Base-by-base conservation (phyloP, 2,113 vertebrate species). In the Arizona elegans region DNA sequence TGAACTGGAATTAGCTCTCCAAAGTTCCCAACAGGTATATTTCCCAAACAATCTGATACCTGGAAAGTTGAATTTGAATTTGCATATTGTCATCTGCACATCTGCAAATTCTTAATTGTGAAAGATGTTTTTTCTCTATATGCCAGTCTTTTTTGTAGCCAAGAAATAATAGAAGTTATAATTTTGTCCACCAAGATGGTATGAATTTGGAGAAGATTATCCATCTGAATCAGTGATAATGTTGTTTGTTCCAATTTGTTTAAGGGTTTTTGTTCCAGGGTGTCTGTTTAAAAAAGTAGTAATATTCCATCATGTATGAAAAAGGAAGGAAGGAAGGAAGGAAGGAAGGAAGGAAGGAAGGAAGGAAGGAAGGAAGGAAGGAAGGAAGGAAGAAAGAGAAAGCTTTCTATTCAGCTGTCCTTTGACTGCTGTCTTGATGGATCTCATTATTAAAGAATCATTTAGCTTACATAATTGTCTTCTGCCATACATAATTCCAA, bases 371-470 rank as follows among this genome's bases (percentile, higher is more conserved):
- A 15, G 33, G 70, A 81, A 13, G 38, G n/a, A 81, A 5, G 17
- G 65, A 75, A 15, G 33, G 75, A 85, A 26, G 92, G 90, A 1
- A 59, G 91, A 47, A 47, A 47, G 43, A 47, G 87, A 75, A 95
- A 92, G 94, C 93, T 91, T 90, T 94, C 62, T 90, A 92, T 92
- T 94, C 92, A 93, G 92, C 47, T 54, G 94, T 87, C 96, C 95
- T 93, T 95, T 58, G 92, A 95, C 92, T 96, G 96, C 91, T 94
- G 96, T 92, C 89, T 90, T 96, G 97, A 95, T 92, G 91, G 96
- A 94, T 94, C 96, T 97, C 95, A 96, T 97, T 96, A 97, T 96
- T 97, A 96, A 97, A 97, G 94, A 97, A 96, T 95, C 92, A 92
- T 97, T 97, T 96, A 92, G 93, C 96, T 96, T 97, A 96, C 94